A percentile compares a stretch with the other conserved stretches of the same genome.
phyloP scores from a whole-genome alignment of 1,140 invertebrate genomes.

The Drosophila kurseongensis region DNA sequence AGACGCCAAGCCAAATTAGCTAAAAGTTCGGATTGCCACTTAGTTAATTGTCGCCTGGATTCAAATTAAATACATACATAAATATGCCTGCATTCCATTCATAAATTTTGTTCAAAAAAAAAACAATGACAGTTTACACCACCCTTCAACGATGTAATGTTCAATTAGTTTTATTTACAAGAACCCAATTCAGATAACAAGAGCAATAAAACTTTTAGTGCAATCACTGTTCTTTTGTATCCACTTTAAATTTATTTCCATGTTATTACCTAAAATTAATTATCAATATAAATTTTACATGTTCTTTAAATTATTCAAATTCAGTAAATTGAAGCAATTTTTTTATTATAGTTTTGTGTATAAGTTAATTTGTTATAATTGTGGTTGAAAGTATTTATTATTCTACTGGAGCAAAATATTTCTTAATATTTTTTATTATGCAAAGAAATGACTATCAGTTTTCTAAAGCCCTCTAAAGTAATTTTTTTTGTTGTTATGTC shows the following conservation, averaged over 20 bases:
- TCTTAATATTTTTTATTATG: too few species aligned
- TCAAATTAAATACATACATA: slow-evolving; percentile 63
- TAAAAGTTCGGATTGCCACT: slow-evolving; percentile 70
- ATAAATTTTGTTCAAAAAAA: slow-evolving; percentile 26
- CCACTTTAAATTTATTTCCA: not conserved
- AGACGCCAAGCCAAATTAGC: slow-evolving; percentile 78
- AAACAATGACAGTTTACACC: slow-evolving; percentile 14
- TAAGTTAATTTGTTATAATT: too few species aligned
- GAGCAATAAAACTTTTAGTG: slow-evolving; percentile 1
- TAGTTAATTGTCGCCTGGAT: slow-evolving; percentile 67
- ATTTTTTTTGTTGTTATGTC: too few species aligned
- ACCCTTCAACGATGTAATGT: slow-evolving; percentile 1
- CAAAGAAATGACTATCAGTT: too few species aligned
- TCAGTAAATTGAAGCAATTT: too few species aligned
- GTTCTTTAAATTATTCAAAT: too few species aligned
- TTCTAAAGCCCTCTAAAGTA: too few species aligned
- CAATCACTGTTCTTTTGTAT: not conserved
- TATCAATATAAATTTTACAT: too few species aligned
- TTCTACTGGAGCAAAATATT: too few species aligned
- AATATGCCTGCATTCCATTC: slow-evolving; percentile 22
- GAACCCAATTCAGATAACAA: not conserved
- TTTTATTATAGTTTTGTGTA: too few species aligned
- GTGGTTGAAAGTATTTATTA: too few species aligned
- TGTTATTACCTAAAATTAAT: not conserved
- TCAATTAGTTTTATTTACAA: slow-evolving; percentile 17